Base-by-base conservation (phyloP, 2,888 invertebrate genomes). In the Cantharis rufa region DNA sequence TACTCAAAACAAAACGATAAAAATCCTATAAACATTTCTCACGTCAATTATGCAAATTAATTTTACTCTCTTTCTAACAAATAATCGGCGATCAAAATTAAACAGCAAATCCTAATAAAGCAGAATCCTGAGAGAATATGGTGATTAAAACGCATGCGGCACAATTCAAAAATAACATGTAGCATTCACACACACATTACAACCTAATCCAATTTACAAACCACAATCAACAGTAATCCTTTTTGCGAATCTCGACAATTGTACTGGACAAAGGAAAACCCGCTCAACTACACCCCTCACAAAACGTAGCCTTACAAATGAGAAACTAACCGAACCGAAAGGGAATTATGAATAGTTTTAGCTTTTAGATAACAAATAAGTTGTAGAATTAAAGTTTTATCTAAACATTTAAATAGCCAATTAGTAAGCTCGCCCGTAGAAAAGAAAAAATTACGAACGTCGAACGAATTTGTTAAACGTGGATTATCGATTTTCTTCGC, bases 191-290 rank as follows among this genome's bases (percentile, higher is more conserved):
- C 74, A 75, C 76, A 72, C 76, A 75, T 77, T 77, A 77, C 69
- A 72, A 66, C 72, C 32, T 77, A 77, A 77, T 77, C 77, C 77
- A 77, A 77, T 77, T 77, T 77, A 72, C 77, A 72, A 77, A 72
- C 77, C 77, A 72, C 77, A 77, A 77, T 77, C 77, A 77, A 66
- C 77, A 28, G 74, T 77, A 77, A 77, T 77, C 72, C 74, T 77
- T 74, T 77, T 77, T 74, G 77, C 24, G 74, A 77, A 75, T 77
- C 77, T 73, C 74, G 66, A 71, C 71, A 77, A 74, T 74, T 72
- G 77, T 70, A 62, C 64, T 68, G 76, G 76, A 76, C 76, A 76
- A 76, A 76, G 76, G 76, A 76, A 69, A 62, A 48, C 74, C 61
- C 75, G 32, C 72, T 15, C 24, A 62, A 62, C 13, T 70, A 62